Conservation (phyloP, 2,888 invertebrate genomes). For the Opisthograptis luteolata region DNA sequence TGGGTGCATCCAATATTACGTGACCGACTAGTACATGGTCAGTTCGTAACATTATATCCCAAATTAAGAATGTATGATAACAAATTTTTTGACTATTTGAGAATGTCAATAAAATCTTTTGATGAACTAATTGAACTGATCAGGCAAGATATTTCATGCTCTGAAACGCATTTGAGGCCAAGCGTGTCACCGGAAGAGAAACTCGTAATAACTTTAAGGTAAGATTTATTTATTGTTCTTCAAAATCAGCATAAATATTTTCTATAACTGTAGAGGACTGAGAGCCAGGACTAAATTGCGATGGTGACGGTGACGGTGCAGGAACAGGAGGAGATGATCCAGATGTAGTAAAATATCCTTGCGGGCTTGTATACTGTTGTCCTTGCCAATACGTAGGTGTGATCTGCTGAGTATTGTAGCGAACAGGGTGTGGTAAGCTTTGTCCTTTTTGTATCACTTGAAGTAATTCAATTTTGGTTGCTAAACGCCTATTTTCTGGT, state of each 20-base stretch:
- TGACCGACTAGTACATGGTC: no score
- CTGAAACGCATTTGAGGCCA: slow-evolving; percentile 6
- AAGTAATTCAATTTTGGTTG: slow-evolving; percentile 46
- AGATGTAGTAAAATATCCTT: slow-evolving; percentile 43
- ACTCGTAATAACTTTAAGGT: no score
- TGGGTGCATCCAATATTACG: no score
- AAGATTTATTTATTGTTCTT: slow-evolving; percentile 38
- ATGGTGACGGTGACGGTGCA: slow-evolving; percentile 32
- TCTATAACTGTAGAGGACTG: slow-evolving; percentile 35
- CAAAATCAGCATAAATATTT: slow-evolving; percentile 37
- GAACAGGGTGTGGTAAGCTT: slow-evolving; percentile 37
- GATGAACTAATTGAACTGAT: no score
- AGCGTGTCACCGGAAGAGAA: slow-evolving; percentile 11
- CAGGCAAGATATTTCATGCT: slow-evolving; percentile 36
- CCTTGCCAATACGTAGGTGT: slow-evolving; percentile 38
- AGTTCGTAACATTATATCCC: slow-evolving; percentile 45
- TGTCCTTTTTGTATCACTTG: slow-evolving; percentile 42
- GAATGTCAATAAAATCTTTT: slow-evolving; percentile 48
- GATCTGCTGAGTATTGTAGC: slow-evolving; percentile 38
- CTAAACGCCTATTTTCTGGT: slow-evolving; percentile 42
- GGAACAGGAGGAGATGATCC: slow-evolving; percentile 36
- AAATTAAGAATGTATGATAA: slow-evolving; percentile 43
- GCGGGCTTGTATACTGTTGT: slow-evolving; percentile 38
- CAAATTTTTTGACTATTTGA: slow-evolving; percentile 47
- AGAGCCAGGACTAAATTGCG: no score